Evolutionary conservation across 2,888 invertebrate genomes (phyloP).

Genomic region (Drosophila quinaria): DNA sequence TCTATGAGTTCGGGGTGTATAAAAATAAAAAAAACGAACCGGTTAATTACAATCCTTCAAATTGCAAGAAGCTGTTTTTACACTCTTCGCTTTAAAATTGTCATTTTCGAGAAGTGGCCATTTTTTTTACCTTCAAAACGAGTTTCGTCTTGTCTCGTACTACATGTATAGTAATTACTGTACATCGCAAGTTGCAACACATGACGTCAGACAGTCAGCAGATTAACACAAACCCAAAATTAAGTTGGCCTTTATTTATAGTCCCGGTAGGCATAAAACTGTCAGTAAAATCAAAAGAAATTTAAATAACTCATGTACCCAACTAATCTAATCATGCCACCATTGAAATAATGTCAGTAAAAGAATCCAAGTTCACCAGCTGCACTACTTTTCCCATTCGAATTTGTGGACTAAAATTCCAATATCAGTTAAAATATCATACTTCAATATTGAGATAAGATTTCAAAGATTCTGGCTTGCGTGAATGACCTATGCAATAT

Average conservation of each 20-base stretch:
- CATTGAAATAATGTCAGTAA: slow-evolving; percentile 14
- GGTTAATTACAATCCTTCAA: slow-evolving; percentile 44
- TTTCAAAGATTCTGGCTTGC: slow-evolving; percentile 7
- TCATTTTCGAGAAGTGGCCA: slow-evolving; percentile 8
- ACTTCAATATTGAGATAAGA: slow-evolving; percentile 27
- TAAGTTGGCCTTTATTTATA: slow-evolving; percentile 27
- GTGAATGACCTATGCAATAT: slow-evolving; percentile 25
- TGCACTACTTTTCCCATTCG: background rate
- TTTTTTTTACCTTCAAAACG: slow-evolving; percentile 25
- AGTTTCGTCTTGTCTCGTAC: slow-evolving; percentile 24
- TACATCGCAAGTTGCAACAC: slow-evolving; percentile 42
- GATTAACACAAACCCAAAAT: slow-evolving; percentile 17
- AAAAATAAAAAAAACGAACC: slow-evolving; percentile 40
- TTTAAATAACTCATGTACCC: background rate
- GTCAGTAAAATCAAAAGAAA: slow-evolving; percentile 13
- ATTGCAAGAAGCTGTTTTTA: slow-evolving; percentile 30
- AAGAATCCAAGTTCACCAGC: background rate
- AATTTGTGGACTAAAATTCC: background rate
- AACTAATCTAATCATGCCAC: slow-evolving; percentile 35
- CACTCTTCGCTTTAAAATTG: slow-evolving; percentile 3
- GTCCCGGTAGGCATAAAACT: slow-evolving; percentile 10
- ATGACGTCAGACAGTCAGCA: slow-evolving; percentile 33
- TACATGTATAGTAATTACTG: slow-evolving; percentile 17
- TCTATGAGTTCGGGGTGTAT: slow-evolving; percentile 1
- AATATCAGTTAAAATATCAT: slow-evolving; percentile 4